These are phyloP conservation scores for Crotalus adamanteus DNA, from an alignment of 2,797 vertebrate genomes.

Conservation along the genomic window DNA sequence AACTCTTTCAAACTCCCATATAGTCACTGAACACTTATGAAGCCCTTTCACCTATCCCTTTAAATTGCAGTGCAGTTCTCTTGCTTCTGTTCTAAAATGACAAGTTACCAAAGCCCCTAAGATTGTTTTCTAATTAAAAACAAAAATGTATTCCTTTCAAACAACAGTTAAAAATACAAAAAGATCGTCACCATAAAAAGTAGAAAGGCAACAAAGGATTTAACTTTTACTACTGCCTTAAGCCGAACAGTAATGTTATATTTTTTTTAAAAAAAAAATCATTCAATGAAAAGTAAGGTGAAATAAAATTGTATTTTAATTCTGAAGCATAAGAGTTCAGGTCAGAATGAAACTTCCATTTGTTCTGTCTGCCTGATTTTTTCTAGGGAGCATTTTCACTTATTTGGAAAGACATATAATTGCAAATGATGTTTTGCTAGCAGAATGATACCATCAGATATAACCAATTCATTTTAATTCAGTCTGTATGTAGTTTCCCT, in stretches of 20 bases:
- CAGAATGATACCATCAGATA: not conserved
- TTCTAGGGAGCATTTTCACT: not conserved
- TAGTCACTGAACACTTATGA: not conserved
- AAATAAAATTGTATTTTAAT: not conserved
- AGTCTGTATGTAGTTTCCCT: not conserved
- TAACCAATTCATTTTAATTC: constrained; percentile 1
- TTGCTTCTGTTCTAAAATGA: not conserved
- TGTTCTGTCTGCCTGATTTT: not conserved
- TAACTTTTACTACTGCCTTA: not conserved
- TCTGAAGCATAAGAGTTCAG: not conserved
- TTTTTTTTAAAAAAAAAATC: not conserved
- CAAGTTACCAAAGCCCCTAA: not conserved
- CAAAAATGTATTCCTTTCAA: not conserved
- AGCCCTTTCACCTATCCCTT: not conserved
- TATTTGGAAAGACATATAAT: not conserved
- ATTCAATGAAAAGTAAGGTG: not conserved
- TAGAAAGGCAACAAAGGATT: not conserved
- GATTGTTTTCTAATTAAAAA: not conserved
- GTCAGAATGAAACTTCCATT: not conserved
- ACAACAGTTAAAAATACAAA: not conserved
- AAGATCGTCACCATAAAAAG: not conserved
- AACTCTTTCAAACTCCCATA: not conserved
- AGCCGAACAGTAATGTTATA: not conserved
- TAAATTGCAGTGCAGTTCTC: not conserved
- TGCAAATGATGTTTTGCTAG: not conserved